Evolutionary conservation across 1,140 invertebrate genomes (phyloP), one percentile per base, ranked within the genome.

Genomic region (Araneus ventricosus): DNA sequence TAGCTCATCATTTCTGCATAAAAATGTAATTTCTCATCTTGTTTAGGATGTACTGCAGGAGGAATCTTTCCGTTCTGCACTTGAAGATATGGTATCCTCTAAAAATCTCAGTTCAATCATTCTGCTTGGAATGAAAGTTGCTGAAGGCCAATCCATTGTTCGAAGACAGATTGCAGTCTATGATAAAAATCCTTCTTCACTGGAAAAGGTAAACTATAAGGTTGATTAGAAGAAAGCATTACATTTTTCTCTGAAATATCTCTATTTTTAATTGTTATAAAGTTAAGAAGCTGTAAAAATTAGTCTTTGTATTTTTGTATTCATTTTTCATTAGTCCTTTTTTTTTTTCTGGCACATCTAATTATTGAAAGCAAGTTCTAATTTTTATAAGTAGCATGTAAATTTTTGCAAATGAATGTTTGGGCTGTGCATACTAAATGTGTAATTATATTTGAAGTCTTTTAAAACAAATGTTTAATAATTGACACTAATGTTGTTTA

Each of bases 91-190:
- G 59, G 24, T 8, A 20, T 67, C 39, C 27, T 22, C 37, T 5
- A 86, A 92, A 41, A 75, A 92, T 86, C 82, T 92, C 1, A 45
- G 20, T 30, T 92, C 39, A 30, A 86, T 92, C 8, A 75, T 92
- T 17, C 8, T 92, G 3, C 37, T 86, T 17, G 90, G 90, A 75
- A 5, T 59, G 10, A 37, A 92, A 86, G 27, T 86, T 7, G 27
- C 39, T 30, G 82, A 86, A 14, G 90, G 79, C 37, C 59, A 92
- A 4, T 30, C 75, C n/a, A 24, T 20, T n/a, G 22, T 92, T 24
- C 63, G 63, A 39, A 63, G 90, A 7, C 80, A 92, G n/a, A 85
- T 92, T 67, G 90, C 80, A 45, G 37, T 86, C 4, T 92, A 70
- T 86, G 82, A 92, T 37, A 86, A 67, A n/a, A 34, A n/a, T 86